A percentile compares a stretch with the other conserved stretches of the same genome.
phyloP scores from a whole-genome alignment of 2,797 vertebrate genomes.

The Spheniscus humboldti region DNA sequence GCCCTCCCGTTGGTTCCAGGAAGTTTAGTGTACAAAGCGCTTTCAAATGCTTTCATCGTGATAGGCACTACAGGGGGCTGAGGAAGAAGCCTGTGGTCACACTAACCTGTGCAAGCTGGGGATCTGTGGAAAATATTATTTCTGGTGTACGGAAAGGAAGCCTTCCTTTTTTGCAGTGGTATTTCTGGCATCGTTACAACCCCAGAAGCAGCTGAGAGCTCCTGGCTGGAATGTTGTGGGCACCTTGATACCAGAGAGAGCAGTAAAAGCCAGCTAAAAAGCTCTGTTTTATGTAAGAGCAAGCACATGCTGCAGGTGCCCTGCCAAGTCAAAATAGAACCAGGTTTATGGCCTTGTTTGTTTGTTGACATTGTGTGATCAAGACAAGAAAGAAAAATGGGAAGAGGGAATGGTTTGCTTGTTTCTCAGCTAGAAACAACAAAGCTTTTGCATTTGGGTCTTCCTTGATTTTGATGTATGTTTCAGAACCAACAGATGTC shows the following conservation, averaged over 20 bases:
- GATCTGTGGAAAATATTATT: constrained; percentile 47
- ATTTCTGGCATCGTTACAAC: constrained; percentile 44
- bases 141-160: constrained; percentile 4
- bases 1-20: constrained; percentile 20
- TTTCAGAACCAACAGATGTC: not conserved
- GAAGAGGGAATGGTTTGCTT: not conserved
- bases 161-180: not conserved
- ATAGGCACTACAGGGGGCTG: constrained; percentile 16
- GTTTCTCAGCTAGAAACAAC: constrained; percentile 1
- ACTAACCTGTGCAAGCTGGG: constrained; percentile 48
- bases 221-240: constrained; percentile 21
- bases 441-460: not conserved
- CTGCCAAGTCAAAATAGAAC: constrained; percentile 35
- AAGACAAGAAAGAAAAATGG: constrained; percentile 27
- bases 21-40: not conserved
- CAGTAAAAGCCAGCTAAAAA: constrained; percentile 32
- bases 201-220: constrained; percentile 11
- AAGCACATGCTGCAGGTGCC: constrained; percentile 26
- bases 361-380: constrained; percentile 48
- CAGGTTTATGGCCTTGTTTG: constrained; percentile 44
- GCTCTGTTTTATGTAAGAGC: constrained; percentile 44
- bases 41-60: constrained; percentile 42
- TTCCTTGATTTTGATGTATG: not conserved
- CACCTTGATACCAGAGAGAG: constrained; percentile 6
- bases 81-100: constrained; percentile 53